Evolutionary conservation across 2,888 invertebrate genomes (phyloP), one percentile per base, ranked within the genome.

Genomic region (Malacosoma neustria): DNA sequence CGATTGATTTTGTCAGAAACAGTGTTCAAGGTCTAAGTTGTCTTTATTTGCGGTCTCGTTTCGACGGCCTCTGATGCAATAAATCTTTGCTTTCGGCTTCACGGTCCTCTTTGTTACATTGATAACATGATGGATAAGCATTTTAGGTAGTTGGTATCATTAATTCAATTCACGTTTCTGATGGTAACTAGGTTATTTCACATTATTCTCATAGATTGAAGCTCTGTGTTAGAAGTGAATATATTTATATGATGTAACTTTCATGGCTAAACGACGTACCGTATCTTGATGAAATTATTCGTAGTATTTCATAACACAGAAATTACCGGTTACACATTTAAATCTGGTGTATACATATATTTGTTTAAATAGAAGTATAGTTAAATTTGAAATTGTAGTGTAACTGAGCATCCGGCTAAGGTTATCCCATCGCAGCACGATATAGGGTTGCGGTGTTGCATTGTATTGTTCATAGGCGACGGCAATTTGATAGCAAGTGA

Each of bases 1-100:
- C 77, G 82, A 82, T 84, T 76, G 82, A 84, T 85, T 85, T 84
- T 81, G 81, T 81, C 81, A 81, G 85, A 82, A 81, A 81, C 73
- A 60, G 65, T 66, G 65, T 69, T 82, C 85, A 85, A 85, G 85
- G 85, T 81, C 65, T 66, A 70, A 79, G 74, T 79, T 84, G 82
- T 85, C 84, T 82, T 84, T 85, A 81, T 80, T 81, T 76, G 82
- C 81, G 75, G 76, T 82, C 79, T 80, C 63, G 79, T 82, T 82
- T 76, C 72, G 79, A 65, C 68, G 81, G 75, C 72, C 82, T 80
- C 76, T 81, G 77, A 70, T 72, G 81, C 81, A 81, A 82, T 79
- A 72, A 73, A 73, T 80, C 71, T 81, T 68, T 70, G 71, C 72
- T 77, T 72, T 76, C 65, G 69, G 72, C 70, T 61, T 72, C 74